These are phyloP conservation scores for Adineta ricciae DNA, from an alignment of 2,888 invertebrate genomes.

Conservation along the genomic window DNA sequence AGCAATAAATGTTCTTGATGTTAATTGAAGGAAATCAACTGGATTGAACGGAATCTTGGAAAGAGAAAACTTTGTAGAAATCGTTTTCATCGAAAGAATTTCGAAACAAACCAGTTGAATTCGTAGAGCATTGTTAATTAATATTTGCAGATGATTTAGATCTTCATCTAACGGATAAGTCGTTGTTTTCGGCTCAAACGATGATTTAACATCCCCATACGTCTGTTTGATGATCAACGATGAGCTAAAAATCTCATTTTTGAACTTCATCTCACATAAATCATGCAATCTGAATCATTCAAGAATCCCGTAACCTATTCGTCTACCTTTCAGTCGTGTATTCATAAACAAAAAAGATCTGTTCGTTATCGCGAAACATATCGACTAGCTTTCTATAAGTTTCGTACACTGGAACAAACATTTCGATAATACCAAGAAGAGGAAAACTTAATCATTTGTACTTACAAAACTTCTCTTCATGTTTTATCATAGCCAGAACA, in stretches of 20 bases:
- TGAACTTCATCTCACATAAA: too few relatives aligned
- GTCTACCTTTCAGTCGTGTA: not conserved
- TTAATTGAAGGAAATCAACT: not conserved
- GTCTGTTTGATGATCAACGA: not conserved
- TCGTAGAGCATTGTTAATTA: not conserved
- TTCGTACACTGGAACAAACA: not conserved
- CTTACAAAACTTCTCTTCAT: not conserved
- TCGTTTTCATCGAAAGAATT: not conserved
- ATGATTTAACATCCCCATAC: not conserved
- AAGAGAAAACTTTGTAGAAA: not conserved
- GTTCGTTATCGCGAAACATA: not conserved
- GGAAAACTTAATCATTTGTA: not conserved
- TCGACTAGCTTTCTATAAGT: not conserved
- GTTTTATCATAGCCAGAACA: not conserved
- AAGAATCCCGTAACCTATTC: not conserved
- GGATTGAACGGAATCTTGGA: not conserved
- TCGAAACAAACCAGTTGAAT: not conserved
- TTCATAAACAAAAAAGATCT: not conserved
- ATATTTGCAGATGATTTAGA: not conserved
- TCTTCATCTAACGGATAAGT: not conserved
- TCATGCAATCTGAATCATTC: not conserved
- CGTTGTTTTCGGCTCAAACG: not conserved
- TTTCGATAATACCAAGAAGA: not conserved
- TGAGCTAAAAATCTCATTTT: not conserved
- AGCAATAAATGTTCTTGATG: not conserved